Evolutionary conservation across 2,113 vertebrate species (phyloP), one percentile per base, ranked within the genome.

Genomic region (Cyanistes caeruleus): DNA sequence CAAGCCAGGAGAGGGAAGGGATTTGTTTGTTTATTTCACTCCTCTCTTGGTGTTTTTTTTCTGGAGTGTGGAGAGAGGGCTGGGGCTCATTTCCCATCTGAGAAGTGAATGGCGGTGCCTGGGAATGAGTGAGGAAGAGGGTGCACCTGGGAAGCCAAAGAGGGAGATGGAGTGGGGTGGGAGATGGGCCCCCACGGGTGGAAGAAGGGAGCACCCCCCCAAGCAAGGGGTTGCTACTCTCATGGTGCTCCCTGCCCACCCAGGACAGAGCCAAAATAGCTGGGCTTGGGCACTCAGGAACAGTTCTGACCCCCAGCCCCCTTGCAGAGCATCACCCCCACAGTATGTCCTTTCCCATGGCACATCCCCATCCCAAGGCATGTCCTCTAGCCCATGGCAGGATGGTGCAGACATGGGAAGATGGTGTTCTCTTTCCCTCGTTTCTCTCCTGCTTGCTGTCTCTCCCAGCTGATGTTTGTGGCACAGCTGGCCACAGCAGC

Each of bases 11-110:
- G 93, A 96, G 87, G 89, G 89, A 96, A 92, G 69, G 94, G 84
- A 92, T 89, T 95, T 95, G 94, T 93, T 96, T 97, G 94, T 95
- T 97, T 97, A 87, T 96, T 95, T 95, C 46, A 2, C 65, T 95
- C 46, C 39, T 90, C 48, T 75, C 62, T 86, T 33, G 23, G 12
- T 73, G 56, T 3, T 74, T 62, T 49, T 70, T 68, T 73, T 46
- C n/a, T 30, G 9, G 60, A 48, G 68, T 43, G 23, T 2, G 0
- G 70, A 79, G 83, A 82, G 75, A 95, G 64, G 52, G 60, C 64
- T 67, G 72, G 72, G 68, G n/a, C 86, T 93, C 4, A 0, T 78
- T 93, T 90, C 80, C 80, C 86, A 31, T 76, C 75, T 64, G 22
- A 73, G 67, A 93, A 69, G 46, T 68, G 62, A 87, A 69, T 1